Conservation (phyloP, 2,113 vertebrate genomes). For the Lophotis ruficrista region DNA sequence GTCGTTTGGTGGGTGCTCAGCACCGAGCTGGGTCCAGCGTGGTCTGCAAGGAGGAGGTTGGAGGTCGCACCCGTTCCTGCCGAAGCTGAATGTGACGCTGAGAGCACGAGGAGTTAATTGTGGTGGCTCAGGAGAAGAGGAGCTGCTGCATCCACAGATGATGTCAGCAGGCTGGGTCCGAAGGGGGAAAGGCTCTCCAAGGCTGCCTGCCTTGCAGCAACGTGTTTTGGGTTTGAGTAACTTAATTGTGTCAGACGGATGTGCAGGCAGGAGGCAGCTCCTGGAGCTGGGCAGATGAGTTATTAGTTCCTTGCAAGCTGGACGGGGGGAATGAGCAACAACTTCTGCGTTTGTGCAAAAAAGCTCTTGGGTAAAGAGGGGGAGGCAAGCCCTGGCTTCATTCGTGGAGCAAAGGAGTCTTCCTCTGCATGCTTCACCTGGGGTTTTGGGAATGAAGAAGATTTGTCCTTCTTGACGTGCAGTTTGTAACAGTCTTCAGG, state of each 20-base stretch:
- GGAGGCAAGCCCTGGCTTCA: not conserved
- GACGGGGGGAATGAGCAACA: not conserved
- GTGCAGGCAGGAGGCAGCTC: not conserved
- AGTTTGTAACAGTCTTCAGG: not conserved
- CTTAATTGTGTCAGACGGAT: not conserved
- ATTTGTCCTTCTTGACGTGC: not conserved
- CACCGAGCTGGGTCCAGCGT: not conserved
- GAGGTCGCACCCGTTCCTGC: not conserved
- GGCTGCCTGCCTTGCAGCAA: not conserved
- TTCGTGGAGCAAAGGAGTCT: not conserved
- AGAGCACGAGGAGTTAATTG: not conserved
- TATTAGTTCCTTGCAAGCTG: not conserved
- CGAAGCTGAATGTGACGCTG: not conserved
- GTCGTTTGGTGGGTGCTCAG: not conserved
- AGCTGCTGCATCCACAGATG: not conserved
- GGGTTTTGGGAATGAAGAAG: not conserved
- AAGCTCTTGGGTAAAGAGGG: not conserved
- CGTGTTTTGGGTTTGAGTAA: not conserved
- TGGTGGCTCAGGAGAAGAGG: not conserved
- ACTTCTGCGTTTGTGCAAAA: not conserved
- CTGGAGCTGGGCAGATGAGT: not conserved
- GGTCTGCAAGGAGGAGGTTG: not conserved
- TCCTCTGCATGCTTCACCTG: not conserved
- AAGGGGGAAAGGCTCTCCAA: not conserved
- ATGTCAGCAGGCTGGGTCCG: not conserved